Conservation (phyloP, 2,113 vertebrate genomes). For the Actenoides hombroni region DNA sequence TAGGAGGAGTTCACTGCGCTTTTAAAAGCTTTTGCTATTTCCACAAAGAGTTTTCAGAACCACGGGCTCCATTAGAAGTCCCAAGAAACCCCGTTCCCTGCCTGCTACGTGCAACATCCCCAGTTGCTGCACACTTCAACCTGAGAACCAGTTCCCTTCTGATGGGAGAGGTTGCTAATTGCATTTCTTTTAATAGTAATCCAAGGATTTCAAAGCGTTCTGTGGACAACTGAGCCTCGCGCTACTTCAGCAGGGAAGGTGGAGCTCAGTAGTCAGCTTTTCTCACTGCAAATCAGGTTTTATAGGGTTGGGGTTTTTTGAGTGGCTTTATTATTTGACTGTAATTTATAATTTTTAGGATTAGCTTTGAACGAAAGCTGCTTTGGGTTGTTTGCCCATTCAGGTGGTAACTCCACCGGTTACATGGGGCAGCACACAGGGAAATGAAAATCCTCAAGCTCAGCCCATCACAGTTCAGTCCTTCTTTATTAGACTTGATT, state of each 20-base stretch:
- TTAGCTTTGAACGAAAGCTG: not conserved
- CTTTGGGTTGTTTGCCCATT: not conserved
- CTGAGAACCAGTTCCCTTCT: not conserved
- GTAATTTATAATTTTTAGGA: not conserved
- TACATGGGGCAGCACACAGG: not conserved
- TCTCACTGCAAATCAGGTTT: not conserved
- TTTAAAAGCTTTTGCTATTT: slow-evolving; percentile 19
- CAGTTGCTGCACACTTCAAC: not conserved
- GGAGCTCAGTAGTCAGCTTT: not conserved
- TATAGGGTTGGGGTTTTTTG: not conserved
- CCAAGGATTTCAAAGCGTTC: not conserved
- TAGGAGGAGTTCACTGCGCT: not conserved
- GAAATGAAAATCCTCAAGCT: not conserved
- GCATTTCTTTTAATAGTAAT: not conserved
- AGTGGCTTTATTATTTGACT: not conserved
- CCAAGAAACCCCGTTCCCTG: not conserved
- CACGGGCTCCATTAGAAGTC: fast-evolving
- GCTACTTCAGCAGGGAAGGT: not conserved
- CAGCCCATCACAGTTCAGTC: not conserved
- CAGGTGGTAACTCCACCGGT: not conserved
- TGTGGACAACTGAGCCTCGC: fast-evolving
- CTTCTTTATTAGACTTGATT: not conserved
- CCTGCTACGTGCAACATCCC: not conserved
- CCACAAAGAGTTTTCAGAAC: not conserved
- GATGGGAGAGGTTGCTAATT: not conserved